A percentile compares a stretch with the other conserved stretches of the same genome.
Conservation (phyloP, 2,113 vertebrate genomes). For the Turdus rufiventris region DNA sequence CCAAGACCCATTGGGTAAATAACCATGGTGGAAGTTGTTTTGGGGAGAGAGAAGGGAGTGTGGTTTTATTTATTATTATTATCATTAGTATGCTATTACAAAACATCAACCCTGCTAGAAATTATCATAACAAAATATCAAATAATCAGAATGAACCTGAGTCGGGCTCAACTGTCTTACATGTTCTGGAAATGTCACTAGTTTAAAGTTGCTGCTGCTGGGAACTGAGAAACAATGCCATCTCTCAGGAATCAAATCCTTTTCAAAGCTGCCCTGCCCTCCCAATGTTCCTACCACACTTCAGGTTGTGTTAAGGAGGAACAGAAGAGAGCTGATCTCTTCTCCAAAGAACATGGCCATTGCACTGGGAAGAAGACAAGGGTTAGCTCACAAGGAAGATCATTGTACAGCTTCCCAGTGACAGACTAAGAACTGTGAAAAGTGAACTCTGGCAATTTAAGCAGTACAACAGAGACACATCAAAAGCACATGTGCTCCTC, state of each 20-base stretch:
- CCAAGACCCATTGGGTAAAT: background rate
- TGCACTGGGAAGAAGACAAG: background rate
- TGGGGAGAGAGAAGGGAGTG: rapidly evolving
- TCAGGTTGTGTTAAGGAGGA: background rate
- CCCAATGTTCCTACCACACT: background rate
- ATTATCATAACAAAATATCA: background rate
- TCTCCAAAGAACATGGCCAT: background rate
- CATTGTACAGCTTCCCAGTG: background rate
- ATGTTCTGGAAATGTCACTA: background rate
- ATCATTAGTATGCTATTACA: background rate
- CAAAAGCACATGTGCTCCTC: background rate
- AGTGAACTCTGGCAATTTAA: background rate
- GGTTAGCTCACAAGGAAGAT: background rate
- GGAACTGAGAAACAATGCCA: background rate
- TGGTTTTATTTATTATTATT: background rate
- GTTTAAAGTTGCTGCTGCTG: constrained; percentile 2
- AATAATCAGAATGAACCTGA: background rate
- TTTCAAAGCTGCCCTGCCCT: background rate
- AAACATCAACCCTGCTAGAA: background rate
- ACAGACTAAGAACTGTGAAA: background rate
- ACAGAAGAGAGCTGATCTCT: background rate
- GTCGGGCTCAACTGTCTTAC: background rate
- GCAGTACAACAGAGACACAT: background rate
- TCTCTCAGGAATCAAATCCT: background rate
- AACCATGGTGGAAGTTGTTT: background rate